Evolutionary conservation across 2,113 vertebrate species (phyloP).

Genomic region (Pedetes capensis): DNA sequence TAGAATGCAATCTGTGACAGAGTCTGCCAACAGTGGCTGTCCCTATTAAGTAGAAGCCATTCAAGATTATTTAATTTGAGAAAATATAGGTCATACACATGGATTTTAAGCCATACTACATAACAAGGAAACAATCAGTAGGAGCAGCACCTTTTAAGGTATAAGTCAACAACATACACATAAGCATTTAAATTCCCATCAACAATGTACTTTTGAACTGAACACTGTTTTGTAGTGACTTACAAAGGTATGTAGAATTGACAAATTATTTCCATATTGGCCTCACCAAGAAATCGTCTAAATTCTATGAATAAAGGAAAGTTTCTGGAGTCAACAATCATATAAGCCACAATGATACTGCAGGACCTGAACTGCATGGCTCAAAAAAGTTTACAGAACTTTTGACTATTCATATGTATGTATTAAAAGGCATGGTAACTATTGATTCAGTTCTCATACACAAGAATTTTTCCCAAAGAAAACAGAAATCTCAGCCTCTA

Average conservation of each 20-base stretch:
- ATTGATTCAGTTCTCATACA: not conserved
- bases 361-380: not conserved
- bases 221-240: slow-evolving; percentile 1
- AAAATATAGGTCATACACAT: not conserved
- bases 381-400: slow-evolving; percentile 42
- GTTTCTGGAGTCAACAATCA: not conserved
- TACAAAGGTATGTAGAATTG: not conserved
- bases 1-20: not conserved
- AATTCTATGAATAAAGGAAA: not conserved
- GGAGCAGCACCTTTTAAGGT: not conserved
- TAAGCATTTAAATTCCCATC: not conserved
- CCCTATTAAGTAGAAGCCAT: not conserved
- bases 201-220: not conserved
- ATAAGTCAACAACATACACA: not conserved
- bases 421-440: not conserved
- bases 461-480: not conserved
- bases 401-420: not conserved
- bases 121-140: not conserved
- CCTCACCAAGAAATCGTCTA: not conserved
- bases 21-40: not conserved
- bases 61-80: not conserved
- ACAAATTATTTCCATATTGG: slow-evolving; percentile 6
- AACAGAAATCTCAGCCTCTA: not conserved
- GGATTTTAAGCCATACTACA: not conserved
- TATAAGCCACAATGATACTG: slow-evolving; percentile 25